These are phyloP conservation scores for Rhagium mordax DNA, from an alignment of 2,888 invertebrate species.

Conservation along the genomic window DNA sequence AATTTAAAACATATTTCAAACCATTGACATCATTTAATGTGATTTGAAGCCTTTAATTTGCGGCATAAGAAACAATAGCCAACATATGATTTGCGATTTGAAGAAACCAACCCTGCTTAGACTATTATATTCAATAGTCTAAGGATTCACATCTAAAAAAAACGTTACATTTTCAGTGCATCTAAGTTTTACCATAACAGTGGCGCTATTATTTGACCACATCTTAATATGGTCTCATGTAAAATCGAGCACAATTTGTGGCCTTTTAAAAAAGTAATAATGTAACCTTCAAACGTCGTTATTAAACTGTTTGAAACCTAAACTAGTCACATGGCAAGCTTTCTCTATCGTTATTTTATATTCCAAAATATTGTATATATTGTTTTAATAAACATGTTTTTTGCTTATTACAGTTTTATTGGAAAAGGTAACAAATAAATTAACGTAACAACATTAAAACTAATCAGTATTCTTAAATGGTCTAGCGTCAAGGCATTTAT, in stretches of 20 bases:
- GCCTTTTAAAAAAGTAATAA: constrained; percentile 36
- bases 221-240: neutral
- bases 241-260: constrained; percentile 36
- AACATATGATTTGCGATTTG: too few relatives aligned
- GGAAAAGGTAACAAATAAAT: constrained; percentile 36
- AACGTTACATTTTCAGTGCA: too few relatives aligned
- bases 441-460: constrained; percentile 7
- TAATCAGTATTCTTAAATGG: neutral
- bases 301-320: constrained; percentile 20
- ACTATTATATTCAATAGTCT: too few relatives aligned
- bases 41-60: too few relatives aligned
- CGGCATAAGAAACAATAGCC: too few relatives aligned
- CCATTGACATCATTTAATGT: too few relatives aligned
- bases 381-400: constrained; percentile 29
- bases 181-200: neutral
- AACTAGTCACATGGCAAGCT: constrained; percentile 27
- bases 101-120: too few relatives aligned
- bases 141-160: too few relatives aligned
- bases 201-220: neutral
- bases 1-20: too few relatives aligned
- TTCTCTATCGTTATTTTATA: constrained; percentile 34
- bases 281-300: constrained; percentile 12
- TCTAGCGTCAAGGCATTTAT: neutral
- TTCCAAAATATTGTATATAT: constrained; percentile 19
- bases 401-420: constrained; percentile 30